These are phyloP conservation scores for Lacerta viridis DNA, from an alignment of 2,797 vertebrate species.

Conservation along the genomic window DNA sequence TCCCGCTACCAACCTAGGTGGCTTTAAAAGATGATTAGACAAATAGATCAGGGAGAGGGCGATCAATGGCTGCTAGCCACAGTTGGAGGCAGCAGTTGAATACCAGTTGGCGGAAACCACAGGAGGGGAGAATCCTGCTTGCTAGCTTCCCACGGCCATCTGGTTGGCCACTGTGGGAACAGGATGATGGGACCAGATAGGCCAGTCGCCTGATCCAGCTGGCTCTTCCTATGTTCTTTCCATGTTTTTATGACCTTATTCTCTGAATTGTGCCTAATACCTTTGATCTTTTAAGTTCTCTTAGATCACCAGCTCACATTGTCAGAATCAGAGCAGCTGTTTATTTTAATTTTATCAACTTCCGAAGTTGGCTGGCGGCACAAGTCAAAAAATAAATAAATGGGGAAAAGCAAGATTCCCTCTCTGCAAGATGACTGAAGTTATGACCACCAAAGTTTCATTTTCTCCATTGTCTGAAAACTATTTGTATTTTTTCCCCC, in stretches of 20 bases:
- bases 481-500: constrained; percentile 62
- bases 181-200: no score
- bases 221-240: no score
- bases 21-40: no score
- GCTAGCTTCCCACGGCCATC: no score
- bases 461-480: constrained; percentile 70
- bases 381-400: not conserved
- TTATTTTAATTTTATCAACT: not conserved
- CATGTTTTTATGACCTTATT: not conserved
- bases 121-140: no score
- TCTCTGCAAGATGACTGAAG: constrained; percentile 56
- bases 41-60: no score
- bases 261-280: not conserved
- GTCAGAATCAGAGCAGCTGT: not conserved
- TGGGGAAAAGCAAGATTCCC: constrained; percentile 31
- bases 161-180: no score
- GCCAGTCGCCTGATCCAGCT: no score
- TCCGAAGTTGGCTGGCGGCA: not conserved
- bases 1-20: no score
- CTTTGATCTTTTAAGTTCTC: not conserved
- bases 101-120: no score
- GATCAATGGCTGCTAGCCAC: no score
- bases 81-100: no score
- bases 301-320: not conserved
- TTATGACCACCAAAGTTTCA: constrained; percentile 60